Evolutionary conservation across 2,797 vertebrate genomes (phyloP), one percentile per base, ranked within the genome.

Genomic region (Cephalopachus bancanus): DNA sequence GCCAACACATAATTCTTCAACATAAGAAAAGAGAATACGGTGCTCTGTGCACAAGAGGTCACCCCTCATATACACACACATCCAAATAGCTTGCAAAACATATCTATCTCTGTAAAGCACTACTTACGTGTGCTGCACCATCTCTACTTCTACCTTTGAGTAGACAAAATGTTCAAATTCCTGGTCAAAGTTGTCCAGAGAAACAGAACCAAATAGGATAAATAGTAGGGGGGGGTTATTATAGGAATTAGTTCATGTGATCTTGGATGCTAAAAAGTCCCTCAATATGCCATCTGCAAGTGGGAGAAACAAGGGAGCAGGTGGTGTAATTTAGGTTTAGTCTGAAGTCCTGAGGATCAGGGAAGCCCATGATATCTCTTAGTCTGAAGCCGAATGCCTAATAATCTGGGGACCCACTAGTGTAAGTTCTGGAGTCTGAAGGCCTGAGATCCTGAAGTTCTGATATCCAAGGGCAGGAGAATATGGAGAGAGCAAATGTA

Each of bases 11-110:
- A 7, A 10, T 33, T 20, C 67, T 75, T 22, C 59, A 65, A 11
- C 7, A 1, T 7, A 6, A 65, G 10, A n/a, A 4, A 24, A 79
- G 5, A 11, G 17, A 62, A 10, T 15, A 11, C 0, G 17, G 12
- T 57, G 0, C 5, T 26, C 7, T 44, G 3, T 22, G 11, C 7
- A 0, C 12, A 30, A 4, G 2, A 7, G 28, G 4, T 4, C 26
- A 22, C 1, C 3, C 14, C 10, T 10, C 22, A 7, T 14, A 7
- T 7, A 7, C 15, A 2, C 16, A n/a, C 10, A n/a, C 16, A 53
- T 28, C 14, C 53, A 20, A 78, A 78, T 17, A 53, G 30, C 28
- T 51, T 49, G 22, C 44, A 10, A 55, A 78, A 53, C 28, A 14
- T 19, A 19, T 20, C 51, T n/a, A 7, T 30, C 8, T n/a, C 49